Conservation (phyloP, 1,140 invertebrate species). For the Euura lappo region DNA sequence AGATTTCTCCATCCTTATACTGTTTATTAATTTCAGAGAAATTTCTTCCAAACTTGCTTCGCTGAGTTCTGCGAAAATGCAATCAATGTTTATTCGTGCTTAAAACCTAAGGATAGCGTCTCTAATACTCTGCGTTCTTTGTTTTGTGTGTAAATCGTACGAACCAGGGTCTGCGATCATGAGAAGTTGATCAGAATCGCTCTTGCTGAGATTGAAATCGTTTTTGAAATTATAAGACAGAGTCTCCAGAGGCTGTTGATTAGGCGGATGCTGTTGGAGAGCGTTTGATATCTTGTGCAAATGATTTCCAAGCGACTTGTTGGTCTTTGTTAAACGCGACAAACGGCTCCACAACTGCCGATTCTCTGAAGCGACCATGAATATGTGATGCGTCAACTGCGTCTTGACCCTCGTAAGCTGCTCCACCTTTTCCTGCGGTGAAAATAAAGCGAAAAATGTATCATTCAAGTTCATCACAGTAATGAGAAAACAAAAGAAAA, state of each 20-base stretch:
- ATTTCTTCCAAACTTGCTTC: conserved; percentile 79
- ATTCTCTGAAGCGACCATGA: conserved; percentile 82
- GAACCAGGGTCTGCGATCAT: conserved; percentile 41
- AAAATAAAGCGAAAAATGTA: conserved; percentile 18
- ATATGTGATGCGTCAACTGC: conserved; percentile 75
- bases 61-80: conserved; percentile 41
- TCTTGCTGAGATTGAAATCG: conserved; percentile 23
- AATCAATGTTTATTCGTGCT: conserved; percentile 38
- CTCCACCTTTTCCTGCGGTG: conserved; percentile 66
- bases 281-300: conserved; percentile 62
- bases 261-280: conserved; percentile 51
- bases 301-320: conserved; percentile 59
- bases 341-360: conserved; percentile 77
- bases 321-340: conserved; percentile 67
- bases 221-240: conserved; percentile 43
- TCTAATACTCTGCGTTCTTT: conserved; percentile 11
- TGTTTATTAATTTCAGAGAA: conserved; percentile 73
- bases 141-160: conserved; percentile 23
- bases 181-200: conserved; percentile 40
- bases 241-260: conserved; percentile 35
- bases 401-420: conserved; percentile 75
- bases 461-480: neutral
- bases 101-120: conserved; percentile 30
- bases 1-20: conserved; percentile 70
- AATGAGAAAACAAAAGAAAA: neutral